Evolutionary conservation across 2,888 invertebrate species (phyloP), one percentile per base, ranked within the genome.

Genomic region (Spilosoma lubricipeda): DNA sequence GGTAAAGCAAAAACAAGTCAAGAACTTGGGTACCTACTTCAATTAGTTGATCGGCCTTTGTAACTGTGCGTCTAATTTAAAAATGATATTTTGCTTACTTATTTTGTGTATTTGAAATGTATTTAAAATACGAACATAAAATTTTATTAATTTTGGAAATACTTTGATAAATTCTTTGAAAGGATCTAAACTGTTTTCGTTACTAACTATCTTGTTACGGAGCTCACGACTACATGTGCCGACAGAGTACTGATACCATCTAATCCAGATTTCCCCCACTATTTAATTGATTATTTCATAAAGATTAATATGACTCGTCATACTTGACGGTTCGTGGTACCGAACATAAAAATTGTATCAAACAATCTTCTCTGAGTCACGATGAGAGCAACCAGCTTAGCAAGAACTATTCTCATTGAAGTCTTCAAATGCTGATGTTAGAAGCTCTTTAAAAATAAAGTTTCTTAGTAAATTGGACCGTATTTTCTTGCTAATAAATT

Each of bases 211-310:
- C 93, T 94, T 91, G 93, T 94, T 93, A 93, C 86, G 82, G 87
- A 78, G 86, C 89, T 91, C 93, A 92, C 93, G 93, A 93, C 89
- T 91, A 90, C 90, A 92, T 92, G 92, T 93, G 93, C 95, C 94
- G 94, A 93, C 93, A 93, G 89, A 90, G 90, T 80, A 85, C 88
- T 84, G 95, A 95, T 95, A 94, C 86, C 81, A 95, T 95, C 95
- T 94, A 92, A 93, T 94, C 93, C 93, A 95, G 93, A 94, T 95
- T 93, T 91, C 90, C 91, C 89, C 91, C 90, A 91, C 93, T 91
- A 90, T 90, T 93, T 93, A 94, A 94, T 94, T 95, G 94, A 94
- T 95, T 94, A 94, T 94, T 94, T 92, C 91, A 90, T 94, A 93
- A 93, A 93, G 93, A 93, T 93, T 93, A 93, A 92, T 92, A 92